Evolutionary conservation across 2,888 invertebrate genomes (phyloP), one percentile per base, ranked within the genome.

Genomic region (Lasioglossum pauxillum): DNA sequence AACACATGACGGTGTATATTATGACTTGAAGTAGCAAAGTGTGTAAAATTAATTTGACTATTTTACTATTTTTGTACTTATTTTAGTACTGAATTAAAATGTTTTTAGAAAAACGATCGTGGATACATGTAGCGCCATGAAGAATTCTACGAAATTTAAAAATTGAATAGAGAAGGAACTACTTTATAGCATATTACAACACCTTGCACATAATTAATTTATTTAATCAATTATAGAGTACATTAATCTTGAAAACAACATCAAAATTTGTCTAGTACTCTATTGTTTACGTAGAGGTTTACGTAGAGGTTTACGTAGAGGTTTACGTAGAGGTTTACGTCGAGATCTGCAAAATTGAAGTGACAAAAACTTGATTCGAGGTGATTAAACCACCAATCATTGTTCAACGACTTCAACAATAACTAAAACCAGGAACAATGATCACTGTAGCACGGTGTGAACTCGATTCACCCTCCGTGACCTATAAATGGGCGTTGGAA

Each of bases 401-500:
- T 35, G 19, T 67, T 35, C 38, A 23, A 38, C 35, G 35, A 38
- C 23, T 69, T 3, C 10, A 1, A 57, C 4, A n/a, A 57, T 57
- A 57, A 4, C 5, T 57, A 19, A 74, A 3, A 74, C 4, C 2
- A 27, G 19, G 16, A 64, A 49, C n/a, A 53, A 76, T 35, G 27
- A 49, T 38, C 23, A 35, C 12, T 4, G 35, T n/a, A 31, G 57
- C 2, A n/a, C 57, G 23, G 53, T 49, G 64, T 31, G 67, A 64
- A 53, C 67, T 72, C 67, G 49, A 53, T 71, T 82, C 86, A 76
- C 57, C 86, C 86, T 69, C 38, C n/a, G 49, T 86, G 86, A 86
- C 87, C 87, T 69, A 83, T 46, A 86, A 86, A 78, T 80, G 87
- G 87, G 87, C 87, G 87, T 87, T 78, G 83, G 78, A 53, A 75